phyloP scores from a whole-genome alignment of 1,140 invertebrate genomes.

The Solenopsis invicta region DNA sequence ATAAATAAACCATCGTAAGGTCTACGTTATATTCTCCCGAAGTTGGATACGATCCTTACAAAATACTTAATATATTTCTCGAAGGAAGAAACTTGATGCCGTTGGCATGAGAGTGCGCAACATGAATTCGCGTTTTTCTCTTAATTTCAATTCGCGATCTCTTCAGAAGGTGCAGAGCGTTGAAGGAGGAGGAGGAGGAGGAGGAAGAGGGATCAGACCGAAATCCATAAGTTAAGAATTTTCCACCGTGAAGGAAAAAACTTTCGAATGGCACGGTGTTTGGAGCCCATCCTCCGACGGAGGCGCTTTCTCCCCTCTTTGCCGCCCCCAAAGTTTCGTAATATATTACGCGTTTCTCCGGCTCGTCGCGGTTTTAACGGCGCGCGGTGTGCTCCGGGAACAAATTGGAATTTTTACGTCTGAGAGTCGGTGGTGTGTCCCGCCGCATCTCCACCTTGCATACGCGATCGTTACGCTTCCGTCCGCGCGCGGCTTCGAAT shows the following conservation, averaged over 20 bases:
- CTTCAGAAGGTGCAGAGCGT: neutral
- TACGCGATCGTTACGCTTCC: constrained; percentile 54
- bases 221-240: constrained; percentile 87
- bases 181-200: neutral
- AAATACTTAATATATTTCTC: constrained; percentile 32
- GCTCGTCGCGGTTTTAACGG: constrained; percentile 80
- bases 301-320: neutral
- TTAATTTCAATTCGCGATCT: constrained; percentile 67
- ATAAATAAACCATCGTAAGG: constrained; percentile 34
- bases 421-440: constrained; percentile 71
- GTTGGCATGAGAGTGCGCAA: neutral
- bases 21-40: constrained; percentile 1
- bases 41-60: constrained; percentile 33
- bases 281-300: constrained; percentile 70
- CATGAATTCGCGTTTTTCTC: constrained; percentile 36
- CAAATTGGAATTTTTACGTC: constrained; percentile 85
- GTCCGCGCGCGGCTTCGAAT: constrained; percentile 1
- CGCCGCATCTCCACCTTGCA: neutral
- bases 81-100: neutral
- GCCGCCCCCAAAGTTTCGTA: constrained; percentile 83
- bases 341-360: constrained; percentile 84
- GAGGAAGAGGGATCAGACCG: constrained; percentile 73
- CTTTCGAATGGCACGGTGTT: constrained; percentile 84
- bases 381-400: constrained; percentile 76
- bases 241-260: constrained; percentile 84